Evolutionary conservation across 1,140 invertebrate species (phyloP), one percentile per base, ranked within the genome.

Genomic region (Batillaria attramentaria): DNA sequence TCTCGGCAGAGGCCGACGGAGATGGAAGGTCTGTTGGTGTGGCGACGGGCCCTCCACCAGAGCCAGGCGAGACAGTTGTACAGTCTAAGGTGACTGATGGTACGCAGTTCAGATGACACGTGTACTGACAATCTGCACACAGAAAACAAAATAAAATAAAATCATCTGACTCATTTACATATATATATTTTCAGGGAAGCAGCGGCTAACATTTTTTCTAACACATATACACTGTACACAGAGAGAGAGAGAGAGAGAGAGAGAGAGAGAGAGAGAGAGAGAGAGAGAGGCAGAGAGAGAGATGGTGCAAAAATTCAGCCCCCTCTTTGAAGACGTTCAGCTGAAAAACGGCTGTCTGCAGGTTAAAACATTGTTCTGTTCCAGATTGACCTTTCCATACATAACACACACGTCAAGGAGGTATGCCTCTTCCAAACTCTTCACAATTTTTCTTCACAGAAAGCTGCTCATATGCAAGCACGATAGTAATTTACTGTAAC

Each of bases 1-100:
- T 79, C 50, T 89, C 85, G 31, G 74, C 78, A 28, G 79, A 78
- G 42, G 83, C 70, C 5, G 70, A 60, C 43, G 82, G 79, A n/a
- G 54, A 86, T 83, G 76, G 70, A 57, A 77, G 81, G 72, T 60
- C 81, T 46, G 65, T 77, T 42, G 43, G 77, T 68, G 42, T 50
- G 37, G 77, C 66, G 20, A 74, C 72, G 41, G 39, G 42, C 8
- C 46, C 42, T 57, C 54, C 72, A 31, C 33, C 73, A 0, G 72
- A 57, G 37, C 83, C 84, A 41, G 83, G 82, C 68, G 86, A 84
- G 28, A 87, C 75, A 31, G 84, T 79, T 66, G 84, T 87, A 80
- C 92, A 93, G 83, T 93, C 92, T 20, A 93, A 86, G n/a, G 90
- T 91, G 28, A 93, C 92, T 16, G 92, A 83, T 13, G 89, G 87